Conservation (phyloP, 2,888 invertebrate genomes). For the Macrostomum cliftonense region DNA sequence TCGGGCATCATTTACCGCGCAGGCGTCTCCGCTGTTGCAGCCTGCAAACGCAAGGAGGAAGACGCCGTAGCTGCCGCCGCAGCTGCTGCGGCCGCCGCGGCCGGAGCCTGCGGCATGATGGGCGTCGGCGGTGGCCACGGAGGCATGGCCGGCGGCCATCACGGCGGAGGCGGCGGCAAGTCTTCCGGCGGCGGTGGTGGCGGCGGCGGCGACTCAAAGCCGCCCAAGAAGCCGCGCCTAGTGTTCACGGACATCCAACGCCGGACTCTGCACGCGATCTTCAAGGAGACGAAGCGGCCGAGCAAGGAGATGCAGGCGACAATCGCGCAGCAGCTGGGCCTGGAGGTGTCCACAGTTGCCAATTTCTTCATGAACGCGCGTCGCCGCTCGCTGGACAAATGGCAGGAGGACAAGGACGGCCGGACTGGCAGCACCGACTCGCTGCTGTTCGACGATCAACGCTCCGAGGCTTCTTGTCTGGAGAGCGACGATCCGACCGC, state of each 20-base stretch:
- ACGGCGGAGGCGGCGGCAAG: too few relatives aligned
- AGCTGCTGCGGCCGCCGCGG: too few relatives aligned
- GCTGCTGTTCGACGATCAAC: too few relatives aligned
- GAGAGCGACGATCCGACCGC: too few relatives aligned
- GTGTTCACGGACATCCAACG: slow-evolving; percentile 99
- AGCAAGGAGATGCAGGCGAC: slow-evolving; percentile 99
- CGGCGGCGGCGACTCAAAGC: slow-evolving; percentile 4
- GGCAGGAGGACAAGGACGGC: slow-evolving; percentile 46
- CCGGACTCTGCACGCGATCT: slow-evolving; percentile 98
- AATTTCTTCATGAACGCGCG: slow-evolving; percentile 99
- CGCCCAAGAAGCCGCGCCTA: slow-evolving; percentile 83
- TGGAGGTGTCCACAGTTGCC: slow-evolving; percentile 90
- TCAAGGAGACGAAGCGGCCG: slow-evolving; percentile 98
- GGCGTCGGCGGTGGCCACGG: too few relatives aligned
- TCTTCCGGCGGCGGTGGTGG: too few relatives aligned
- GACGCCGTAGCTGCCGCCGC: slow-evolving; percentile 1
- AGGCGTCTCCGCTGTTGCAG: slow-evolving; percentile 1
- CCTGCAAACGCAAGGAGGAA: slow-evolving; percentile 11
- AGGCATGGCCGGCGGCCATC: too few relatives aligned
- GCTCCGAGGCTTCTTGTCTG: too few relatives aligned
- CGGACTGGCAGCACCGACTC: too few relatives aligned
- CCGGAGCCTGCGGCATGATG: too few relatives aligned
- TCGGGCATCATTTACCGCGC: too few relatives aligned
- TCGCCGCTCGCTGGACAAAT: slow-evolving; percentile 68
- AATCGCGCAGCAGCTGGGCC: slow-evolving; percentile 81